These are phyloP conservation scores for Intellagama lesueurii DNA, from an alignment of 2,797 vertebrate species.

Conservation along the genomic window DNA sequence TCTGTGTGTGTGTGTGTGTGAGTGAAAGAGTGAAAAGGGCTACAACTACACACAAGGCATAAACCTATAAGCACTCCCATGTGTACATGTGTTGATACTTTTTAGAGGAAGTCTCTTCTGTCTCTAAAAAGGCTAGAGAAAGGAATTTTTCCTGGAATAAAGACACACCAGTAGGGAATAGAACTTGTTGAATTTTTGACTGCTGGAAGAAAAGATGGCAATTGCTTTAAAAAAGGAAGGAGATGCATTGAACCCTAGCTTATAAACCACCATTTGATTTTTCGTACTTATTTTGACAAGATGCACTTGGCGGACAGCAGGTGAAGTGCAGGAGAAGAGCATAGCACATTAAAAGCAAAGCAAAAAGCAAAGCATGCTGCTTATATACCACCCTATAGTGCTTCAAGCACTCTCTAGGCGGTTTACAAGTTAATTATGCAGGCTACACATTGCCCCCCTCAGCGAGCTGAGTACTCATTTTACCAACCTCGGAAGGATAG, in stretches of 20 bases:
- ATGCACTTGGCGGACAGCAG: fast-evolving
- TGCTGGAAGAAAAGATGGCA: background rate
- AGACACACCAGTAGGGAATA: background rate
- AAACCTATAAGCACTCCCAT: background rate
- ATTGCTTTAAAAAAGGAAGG: background rate
- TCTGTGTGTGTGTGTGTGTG: fast-evolving
- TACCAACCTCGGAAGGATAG: no score
- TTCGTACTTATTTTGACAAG: fast-evolving
- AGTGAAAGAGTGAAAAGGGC: background rate
- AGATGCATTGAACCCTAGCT: background rate
- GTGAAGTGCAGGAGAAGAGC: background rate
- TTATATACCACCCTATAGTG: no score
- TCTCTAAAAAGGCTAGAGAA: no score
- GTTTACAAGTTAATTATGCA: no score
- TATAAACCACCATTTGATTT: background rate
- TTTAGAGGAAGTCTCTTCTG: no score
- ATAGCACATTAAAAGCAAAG: background rate
- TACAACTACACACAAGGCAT: background rate
- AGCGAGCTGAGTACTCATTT: no score
- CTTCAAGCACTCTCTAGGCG: no score
- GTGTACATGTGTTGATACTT: background rate
- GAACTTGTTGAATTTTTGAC: background rate
- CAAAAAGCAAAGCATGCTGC: background rate
- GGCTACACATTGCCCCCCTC: no score
- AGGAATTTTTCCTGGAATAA: background rate